Conservation (phyloP, 2,888 invertebrate genomes). For the Brachypterus glaber region DNA sequence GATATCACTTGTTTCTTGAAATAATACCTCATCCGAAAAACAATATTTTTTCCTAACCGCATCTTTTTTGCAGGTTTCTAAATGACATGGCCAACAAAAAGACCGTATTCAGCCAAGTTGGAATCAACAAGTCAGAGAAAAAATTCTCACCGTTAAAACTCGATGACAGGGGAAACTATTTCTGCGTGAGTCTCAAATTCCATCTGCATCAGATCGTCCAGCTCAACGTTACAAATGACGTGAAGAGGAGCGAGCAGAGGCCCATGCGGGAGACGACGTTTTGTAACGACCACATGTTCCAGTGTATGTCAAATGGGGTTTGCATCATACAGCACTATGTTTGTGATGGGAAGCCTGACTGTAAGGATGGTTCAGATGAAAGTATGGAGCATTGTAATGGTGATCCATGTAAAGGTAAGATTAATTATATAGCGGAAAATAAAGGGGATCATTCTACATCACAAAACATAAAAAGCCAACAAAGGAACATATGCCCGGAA, state of each 20-base stretch:
- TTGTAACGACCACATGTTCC: conserved; percentile 36
- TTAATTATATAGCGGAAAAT: too few species aligned
- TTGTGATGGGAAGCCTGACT: conserved; percentile 46
- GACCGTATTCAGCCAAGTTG: conserved; percentile 16
- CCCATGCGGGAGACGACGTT: conserved; percentile 24
- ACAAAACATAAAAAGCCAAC: too few species aligned
- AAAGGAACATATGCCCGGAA: too few species aligned
- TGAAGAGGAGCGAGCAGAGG: conserved; percentile 19
- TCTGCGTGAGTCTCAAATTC: conserved; percentile 36
- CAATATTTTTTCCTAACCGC: too few species aligned
- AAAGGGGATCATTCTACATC: too few species aligned
- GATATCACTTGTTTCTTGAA: too few species aligned
- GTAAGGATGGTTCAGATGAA: conserved; percentile 46
- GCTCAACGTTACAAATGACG: conserved; percentile 29
- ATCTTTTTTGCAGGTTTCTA: too few species aligned
- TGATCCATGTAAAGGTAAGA: conserved; percentile 41
- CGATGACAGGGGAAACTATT: conserved; percentile 34
- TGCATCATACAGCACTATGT: conserved; percentile 45
- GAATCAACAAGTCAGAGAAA: conserved; percentile 32
- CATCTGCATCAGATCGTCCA: conserved; percentile 30
- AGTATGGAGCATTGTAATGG: conserved; percentile 35
- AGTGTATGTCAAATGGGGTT: conserved; percentile 31
- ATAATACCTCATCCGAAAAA: too few species aligned
- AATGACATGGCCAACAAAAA: conserved; percentile 5
- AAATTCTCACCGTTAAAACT: conserved; percentile 30